These are phyloP conservation scores for Acanthurus tractus DNA, from an alignment of 2,797 vertebrate species.

Conservation along the genomic window DNA sequence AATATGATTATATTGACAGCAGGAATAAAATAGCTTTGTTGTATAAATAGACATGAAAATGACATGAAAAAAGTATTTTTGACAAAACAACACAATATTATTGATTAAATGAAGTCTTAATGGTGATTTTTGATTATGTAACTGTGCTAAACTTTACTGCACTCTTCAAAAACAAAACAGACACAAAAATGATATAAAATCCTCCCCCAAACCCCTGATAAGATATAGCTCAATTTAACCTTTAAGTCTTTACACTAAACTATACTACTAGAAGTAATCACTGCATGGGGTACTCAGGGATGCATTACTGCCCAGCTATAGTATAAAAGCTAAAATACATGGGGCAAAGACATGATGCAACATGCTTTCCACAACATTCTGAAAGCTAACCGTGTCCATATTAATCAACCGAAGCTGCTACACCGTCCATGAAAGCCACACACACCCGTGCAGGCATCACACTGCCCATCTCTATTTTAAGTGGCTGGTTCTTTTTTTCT, in stretches of 20 bases:
- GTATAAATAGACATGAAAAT: neutral
- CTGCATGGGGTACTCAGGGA: neutral
- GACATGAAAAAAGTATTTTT: constrained; percentile 1
- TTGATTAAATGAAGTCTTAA: neutral
- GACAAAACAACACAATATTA: neutral
- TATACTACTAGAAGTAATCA: neutral
- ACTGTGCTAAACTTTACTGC: neutral
- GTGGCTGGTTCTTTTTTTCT: no score
- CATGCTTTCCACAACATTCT: no score
- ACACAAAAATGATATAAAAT: neutral
- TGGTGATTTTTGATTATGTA: neutral
- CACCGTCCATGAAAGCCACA: no score
- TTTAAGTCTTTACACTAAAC: neutral
- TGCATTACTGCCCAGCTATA: neutral
- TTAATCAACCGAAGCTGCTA: no score
- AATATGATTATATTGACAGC: constrained; percentile 20
- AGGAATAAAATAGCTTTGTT: constrained; percentile 20
- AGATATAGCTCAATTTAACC: neutral
- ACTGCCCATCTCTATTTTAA: no score
- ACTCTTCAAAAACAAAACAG: no score
- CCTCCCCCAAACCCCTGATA: neutral
- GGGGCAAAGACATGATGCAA: no score
- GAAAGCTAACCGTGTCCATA: no score
- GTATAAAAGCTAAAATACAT: no score
- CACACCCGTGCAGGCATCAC: no score